phyloP scores from a whole-genome alignment of 2,113 vertebrate genomes.

The Hemicordylus capensis region DNA sequence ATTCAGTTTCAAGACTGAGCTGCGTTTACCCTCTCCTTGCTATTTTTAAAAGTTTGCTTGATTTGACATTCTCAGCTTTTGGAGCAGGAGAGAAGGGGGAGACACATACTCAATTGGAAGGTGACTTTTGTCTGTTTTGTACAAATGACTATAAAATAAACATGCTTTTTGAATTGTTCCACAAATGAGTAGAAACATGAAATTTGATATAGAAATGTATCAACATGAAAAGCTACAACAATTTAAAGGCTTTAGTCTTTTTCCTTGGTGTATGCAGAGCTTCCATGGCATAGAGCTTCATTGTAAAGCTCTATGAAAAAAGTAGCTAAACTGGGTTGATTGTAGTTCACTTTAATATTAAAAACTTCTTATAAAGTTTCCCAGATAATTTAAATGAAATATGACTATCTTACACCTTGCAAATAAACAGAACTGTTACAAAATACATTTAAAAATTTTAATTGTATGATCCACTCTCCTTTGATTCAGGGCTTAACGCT shows the following conservation, averaged over 20 bases:
- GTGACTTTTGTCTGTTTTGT: background rate
- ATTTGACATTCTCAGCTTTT: background rate
- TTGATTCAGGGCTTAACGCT: conserved; percentile 61
- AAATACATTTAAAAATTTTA: background rate
- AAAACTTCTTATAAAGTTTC: background rate
- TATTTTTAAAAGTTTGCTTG: background rate
- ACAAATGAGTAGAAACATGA: background rate
- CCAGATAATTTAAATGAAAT: background rate
- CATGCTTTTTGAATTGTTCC: background rate
- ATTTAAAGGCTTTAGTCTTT: background rate
- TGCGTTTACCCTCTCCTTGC: background rate
- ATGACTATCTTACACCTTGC: background rate
- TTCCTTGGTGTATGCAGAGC: background rate
- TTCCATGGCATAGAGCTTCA: too few species aligned
- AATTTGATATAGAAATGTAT: too few species aligned
- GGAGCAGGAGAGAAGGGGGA: background rate
- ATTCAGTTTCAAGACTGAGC: background rate
- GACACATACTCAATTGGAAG: background rate
- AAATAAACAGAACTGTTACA: background rate
- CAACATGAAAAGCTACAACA: too few species aligned
- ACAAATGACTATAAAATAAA: background rate
- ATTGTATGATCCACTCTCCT: background rate
- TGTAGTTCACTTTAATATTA: background rate
- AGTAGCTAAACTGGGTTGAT: background rate
- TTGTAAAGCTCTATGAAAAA: too few species aligned